Evolutionary conservation across 2,888 invertebrate species (phyloP).

Genomic region (Agapostemon virescens): DNA sequence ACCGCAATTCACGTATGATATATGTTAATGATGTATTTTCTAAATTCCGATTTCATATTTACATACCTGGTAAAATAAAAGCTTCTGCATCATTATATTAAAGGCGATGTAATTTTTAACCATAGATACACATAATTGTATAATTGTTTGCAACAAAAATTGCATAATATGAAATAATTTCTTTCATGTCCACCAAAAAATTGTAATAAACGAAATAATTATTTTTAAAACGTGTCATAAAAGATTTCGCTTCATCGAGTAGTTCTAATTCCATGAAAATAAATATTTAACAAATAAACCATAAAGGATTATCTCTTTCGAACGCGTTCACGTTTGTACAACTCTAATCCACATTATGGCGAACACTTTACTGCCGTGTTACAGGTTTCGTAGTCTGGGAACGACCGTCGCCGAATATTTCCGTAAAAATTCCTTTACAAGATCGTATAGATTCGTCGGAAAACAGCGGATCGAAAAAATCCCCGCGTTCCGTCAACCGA

Average conservation of each 20-base stretch:
- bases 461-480: neutral
- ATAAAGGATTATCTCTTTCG: neutral
- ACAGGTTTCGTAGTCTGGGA: neutral
- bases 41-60: too few species aligned
- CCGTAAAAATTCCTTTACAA: neutral
- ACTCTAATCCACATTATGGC: neutral
- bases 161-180: too few species aligned
- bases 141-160: too few species aligned
- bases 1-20: too few species aligned
- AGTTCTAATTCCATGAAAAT: neutral
- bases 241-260: neutral
- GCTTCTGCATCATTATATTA: too few species aligned
- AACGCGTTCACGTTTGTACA: too few species aligned
- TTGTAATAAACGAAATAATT: neutral
- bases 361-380: constrained; percentile 1
- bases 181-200: too few species aligned
- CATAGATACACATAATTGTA: neutral
- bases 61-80: too few species aligned
- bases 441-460: constrained; percentile 4
- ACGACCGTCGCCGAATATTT: neutral
- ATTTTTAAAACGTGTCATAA: neutral
- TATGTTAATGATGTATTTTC: too few species aligned
- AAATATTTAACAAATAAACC: neutral
- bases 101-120: too few species aligned
- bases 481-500: constrained; percentile 18